phyloP scores from a whole-genome alignment of 2,888 invertebrate species.

The Pilophorus perplexus region DNA sequence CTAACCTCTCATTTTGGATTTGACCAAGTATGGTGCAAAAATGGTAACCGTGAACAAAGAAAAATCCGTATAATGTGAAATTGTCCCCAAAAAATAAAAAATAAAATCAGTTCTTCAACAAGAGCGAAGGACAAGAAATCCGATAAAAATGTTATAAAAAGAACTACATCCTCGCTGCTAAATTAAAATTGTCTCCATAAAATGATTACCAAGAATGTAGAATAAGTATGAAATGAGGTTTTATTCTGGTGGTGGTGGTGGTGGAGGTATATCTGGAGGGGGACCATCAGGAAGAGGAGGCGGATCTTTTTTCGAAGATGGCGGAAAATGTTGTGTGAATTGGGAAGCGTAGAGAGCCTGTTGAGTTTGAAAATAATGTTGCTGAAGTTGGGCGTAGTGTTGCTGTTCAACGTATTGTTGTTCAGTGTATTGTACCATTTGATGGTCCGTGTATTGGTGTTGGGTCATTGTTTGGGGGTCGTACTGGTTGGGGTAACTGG shows the following conservation, averaged over 20 bases:
- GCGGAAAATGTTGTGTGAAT: conserved; percentile 30
- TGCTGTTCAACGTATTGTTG: conserved; percentile 57
- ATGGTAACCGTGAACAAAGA: too few relatives aligned
- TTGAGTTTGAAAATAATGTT: conserved; percentile 1
- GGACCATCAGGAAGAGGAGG: conserved; percentile 60
- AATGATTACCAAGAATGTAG: too few relatives aligned
- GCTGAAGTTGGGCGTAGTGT: conserved; percentile 51
- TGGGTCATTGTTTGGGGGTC: neutral
- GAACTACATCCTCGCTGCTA: too few relatives aligned
- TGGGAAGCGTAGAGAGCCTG: conserved; percentile 26
- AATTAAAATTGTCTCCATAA: too few relatives aligned
- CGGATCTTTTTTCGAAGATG: too few relatives aligned
- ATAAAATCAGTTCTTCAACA: too few relatives aligned
- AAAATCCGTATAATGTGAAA: too few relatives aligned
- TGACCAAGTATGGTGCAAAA: too few relatives aligned
- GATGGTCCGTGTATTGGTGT: conserved; percentile 19
- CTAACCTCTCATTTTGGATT: too few relatives aligned
- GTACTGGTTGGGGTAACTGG: neutral
- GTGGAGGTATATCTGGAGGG: conserved; percentile 63
- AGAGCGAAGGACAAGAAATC: too few relatives aligned
- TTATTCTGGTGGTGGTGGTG: conserved; percentile 54
- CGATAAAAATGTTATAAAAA: too few relatives aligned
- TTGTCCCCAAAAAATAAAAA: too few relatives aligned
- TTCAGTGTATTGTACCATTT: conserved; percentile 55
- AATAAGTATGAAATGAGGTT: neutral